Conservation (phyloP, 2,888 invertebrate species). For the Xylota segnis region DNA sequence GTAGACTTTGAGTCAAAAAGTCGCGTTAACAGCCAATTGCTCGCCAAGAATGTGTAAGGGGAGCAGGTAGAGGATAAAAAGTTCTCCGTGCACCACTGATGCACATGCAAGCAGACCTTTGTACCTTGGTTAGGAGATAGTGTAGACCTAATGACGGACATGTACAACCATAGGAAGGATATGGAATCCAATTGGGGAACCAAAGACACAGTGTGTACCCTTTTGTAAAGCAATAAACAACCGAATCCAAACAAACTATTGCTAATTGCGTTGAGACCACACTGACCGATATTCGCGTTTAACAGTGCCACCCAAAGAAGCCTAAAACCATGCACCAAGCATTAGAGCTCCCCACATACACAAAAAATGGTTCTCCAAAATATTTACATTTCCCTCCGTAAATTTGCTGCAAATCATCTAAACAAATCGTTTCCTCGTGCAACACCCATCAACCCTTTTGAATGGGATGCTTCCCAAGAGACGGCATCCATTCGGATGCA, state of each 20-base stretch:
- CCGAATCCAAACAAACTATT: not conserved
- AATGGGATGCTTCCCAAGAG: conserved; percentile 19
- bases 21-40: too few species aligned
- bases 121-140: too few species aligned
- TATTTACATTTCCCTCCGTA: conserved; percentile 16
- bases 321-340: not conserved
- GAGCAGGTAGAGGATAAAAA: too few species aligned
- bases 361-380: not conserved
- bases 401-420: conserved; percentile 12
- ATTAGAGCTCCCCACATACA: not conserved
- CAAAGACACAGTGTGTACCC: too few species aligned
- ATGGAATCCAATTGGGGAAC: too few species aligned
- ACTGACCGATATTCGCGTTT: conserved; percentile 20
- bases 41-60: too few species aligned
- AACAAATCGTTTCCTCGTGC: conserved; percentile 20
- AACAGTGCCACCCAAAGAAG: not conserved
- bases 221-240: too few species aligned
- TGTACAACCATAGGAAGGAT: too few species aligned
- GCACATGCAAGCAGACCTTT: too few species aligned
- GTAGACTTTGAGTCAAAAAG: too few species aligned
- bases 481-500: conserved; percentile 10
- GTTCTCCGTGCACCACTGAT: too few species aligned
- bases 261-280: not conserved
- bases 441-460: conserved; percentile 23
- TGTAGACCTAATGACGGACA: too few species aligned